phyloP scores from a whole-genome alignment of 2,113 vertebrate species.

The Irena cyanogastra region DNA sequence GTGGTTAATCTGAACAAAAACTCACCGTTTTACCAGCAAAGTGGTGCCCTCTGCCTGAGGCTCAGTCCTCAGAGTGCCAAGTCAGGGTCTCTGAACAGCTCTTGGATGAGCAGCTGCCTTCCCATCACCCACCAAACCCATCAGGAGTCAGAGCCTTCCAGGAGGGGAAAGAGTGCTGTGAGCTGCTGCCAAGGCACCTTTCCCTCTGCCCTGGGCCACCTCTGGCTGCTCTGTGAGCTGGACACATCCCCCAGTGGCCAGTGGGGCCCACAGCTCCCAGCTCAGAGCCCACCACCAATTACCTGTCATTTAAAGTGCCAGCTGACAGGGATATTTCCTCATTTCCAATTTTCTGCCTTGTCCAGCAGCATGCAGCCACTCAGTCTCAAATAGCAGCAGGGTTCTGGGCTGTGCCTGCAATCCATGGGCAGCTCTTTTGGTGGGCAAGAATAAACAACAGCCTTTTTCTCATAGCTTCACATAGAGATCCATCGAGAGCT shows the following conservation, averaged over 20 bases:
- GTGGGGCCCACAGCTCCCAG: not conserved
- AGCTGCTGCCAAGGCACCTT: not conserved
- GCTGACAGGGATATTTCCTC: not conserved
- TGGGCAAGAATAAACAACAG: not conserved
- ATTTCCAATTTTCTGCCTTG: not conserved
- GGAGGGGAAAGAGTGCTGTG: rapidly evolving
- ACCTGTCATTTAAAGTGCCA: not conserved
- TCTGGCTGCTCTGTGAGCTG: not conserved
- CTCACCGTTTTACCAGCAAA: not conserved
- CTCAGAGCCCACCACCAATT: not conserved
- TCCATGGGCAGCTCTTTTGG: not conserved
- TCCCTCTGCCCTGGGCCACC: not conserved
- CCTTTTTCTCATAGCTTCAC: not conserved
- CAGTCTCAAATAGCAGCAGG: not conserved
- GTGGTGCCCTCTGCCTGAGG: not conserved
- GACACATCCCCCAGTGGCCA: not conserved
- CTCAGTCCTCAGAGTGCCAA: not conserved
- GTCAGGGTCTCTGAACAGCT: not conserved
- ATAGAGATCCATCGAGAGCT: not conserved
- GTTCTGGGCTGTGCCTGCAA: not conserved
- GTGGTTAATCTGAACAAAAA: not conserved
- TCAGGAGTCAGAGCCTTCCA: not conserved
- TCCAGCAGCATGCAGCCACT: not conserved
- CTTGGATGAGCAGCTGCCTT: not conserved
- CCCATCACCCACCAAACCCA: not conserved